These are phyloP conservation scores for Polyodon spathula DNA, from an alignment of 2,113 vertebrate genomes.

Conservation along the genomic window DNA sequence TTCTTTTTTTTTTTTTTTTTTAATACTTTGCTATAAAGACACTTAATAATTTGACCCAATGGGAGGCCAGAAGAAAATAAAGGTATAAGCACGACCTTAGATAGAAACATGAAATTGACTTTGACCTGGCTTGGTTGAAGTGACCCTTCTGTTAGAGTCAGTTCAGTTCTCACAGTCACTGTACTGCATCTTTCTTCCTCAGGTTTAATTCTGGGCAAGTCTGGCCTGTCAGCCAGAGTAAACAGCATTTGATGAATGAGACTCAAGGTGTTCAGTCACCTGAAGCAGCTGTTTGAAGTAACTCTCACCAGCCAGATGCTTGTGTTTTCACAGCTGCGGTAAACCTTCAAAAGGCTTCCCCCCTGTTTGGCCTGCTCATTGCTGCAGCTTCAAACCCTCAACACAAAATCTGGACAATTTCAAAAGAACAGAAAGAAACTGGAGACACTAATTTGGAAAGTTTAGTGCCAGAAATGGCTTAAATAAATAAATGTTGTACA, in stretches of 20 bases:
- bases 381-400: slow-evolving; percentile 63
- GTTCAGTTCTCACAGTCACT: slow-evolving; percentile 63
- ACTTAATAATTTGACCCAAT: too few species aligned
- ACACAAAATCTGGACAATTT: slow-evolving; percentile 65
- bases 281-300: slow-evolving; percentile 80
- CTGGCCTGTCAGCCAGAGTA: slow-evolving; percentile 75
- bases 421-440: slow-evolving; percentile 70
- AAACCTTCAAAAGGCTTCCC: slow-evolving; percentile 66
- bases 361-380: slow-evolving; percentile 61
- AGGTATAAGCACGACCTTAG: slow-evolving; percentile 1
- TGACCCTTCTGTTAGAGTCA: slow-evolving; percentile 22
- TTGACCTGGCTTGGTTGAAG: slow-evolving; percentile 38
- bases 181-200: slow-evolving; percentile 62
- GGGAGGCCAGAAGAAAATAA: slow-evolving; percentile 10
- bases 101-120: slow-evolving; percentile 29
- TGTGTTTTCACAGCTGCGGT: slow-evolving; percentile 86
- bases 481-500: slow-evolving; percentile 75
- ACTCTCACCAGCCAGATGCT: slow-evolving; percentile 62
- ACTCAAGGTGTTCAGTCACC: slow-evolving; percentile 92
- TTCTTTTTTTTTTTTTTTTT: too few species aligned
- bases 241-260: slow-evolving; percentile 87
- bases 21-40: too few species aligned
- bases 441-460: slow-evolving; percentile 69
- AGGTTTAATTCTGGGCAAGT: slow-evolving; percentile 68
- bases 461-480: slow-evolving; percentile 67